phyloP scores from a whole-genome alignment of 2,888 invertebrate species.

The Nomada goodeniana region DNA sequence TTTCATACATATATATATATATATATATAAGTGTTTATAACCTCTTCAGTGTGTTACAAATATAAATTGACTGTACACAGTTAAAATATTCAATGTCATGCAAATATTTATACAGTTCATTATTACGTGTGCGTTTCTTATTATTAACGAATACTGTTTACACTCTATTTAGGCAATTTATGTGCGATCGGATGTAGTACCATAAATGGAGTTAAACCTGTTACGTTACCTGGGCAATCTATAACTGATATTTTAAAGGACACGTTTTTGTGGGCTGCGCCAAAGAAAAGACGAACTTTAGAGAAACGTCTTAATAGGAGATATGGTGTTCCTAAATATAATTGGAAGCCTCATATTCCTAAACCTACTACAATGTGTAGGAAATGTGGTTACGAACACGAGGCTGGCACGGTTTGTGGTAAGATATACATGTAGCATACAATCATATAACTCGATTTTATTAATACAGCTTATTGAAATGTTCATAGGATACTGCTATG shows the following conservation, averaged over 20 bases:
- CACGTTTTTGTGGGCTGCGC: constrained; percentile 93
- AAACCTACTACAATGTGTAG: constrained; percentile 91
- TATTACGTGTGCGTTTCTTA: not conserved
- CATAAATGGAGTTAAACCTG: constrained; percentile 50
- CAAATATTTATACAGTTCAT: not conserved
- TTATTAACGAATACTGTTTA: constrained; percentile 5
- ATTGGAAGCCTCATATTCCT: constrained; percentile 89
- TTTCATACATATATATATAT: not conserved
- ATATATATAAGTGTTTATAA: constrained; percentile 17
- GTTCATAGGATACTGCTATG: constrained; percentile 92
- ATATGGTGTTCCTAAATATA: constrained; percentile 89
- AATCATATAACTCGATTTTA: constrained; percentile 10
- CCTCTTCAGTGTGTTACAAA: constrained; percentile 17
- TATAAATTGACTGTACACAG: not conserved
- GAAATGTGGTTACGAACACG: constrained; percentile 94
- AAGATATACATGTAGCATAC: constrained; percentile 78
- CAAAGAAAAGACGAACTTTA: constrained; percentile 90
- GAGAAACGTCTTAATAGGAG: constrained; percentile 91
- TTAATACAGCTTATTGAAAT: constrained; percentile 4
- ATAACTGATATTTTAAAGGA: constrained; percentile 89
- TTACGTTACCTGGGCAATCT: constrained; percentile 80
- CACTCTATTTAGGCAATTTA: constrained; percentile 75
- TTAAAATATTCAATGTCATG: not conserved
- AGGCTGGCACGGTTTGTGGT: constrained; percentile 93
- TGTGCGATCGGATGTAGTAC: constrained; percentile 75